Conservation (phyloP, 2,888 invertebrate genomes). For the Heliothis peltigera region DNA sequence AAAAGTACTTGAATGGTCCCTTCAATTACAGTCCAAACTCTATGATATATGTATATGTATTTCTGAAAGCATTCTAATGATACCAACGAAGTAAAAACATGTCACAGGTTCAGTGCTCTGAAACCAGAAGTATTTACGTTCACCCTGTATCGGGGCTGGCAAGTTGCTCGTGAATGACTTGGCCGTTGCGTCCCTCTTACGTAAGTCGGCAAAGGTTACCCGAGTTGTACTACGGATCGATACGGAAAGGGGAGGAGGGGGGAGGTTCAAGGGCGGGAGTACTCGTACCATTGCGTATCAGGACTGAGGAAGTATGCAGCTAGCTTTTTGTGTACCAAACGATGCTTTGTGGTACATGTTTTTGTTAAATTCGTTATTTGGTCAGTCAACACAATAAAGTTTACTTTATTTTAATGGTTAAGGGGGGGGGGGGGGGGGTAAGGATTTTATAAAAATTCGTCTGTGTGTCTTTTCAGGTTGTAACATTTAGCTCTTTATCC, state of each 20-base stretch:
- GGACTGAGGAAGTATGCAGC: constrained; percentile 39
- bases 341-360: constrained; percentile 20
- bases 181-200: constrained; percentile 33
- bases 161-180: constrained; percentile 37
- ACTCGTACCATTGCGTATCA: constrained; percentile 71
- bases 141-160: constrained; percentile 5
- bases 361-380: constrained; percentile 14
- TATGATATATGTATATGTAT: no score
- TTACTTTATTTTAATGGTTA: no score
- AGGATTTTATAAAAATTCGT: no score
- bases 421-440: no score
- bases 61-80: no score
- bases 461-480: no score
- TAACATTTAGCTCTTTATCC: neutral
- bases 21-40: no score
- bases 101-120: constrained; percentile 8
- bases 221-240: constrained; percentile 69
- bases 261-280: constrained; percentile 69
- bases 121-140: constrained; percentile 10
- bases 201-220: constrained; percentile 48
- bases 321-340: constrained; percentile 7
- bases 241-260: constrained; percentile 45
- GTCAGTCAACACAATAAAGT: constrained; percentile 1
- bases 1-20: no score
- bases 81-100: no score